phyloP scores from a whole-genome alignment of 2,113 vertebrate species.

The Artemisiospiza belli region DNA sequence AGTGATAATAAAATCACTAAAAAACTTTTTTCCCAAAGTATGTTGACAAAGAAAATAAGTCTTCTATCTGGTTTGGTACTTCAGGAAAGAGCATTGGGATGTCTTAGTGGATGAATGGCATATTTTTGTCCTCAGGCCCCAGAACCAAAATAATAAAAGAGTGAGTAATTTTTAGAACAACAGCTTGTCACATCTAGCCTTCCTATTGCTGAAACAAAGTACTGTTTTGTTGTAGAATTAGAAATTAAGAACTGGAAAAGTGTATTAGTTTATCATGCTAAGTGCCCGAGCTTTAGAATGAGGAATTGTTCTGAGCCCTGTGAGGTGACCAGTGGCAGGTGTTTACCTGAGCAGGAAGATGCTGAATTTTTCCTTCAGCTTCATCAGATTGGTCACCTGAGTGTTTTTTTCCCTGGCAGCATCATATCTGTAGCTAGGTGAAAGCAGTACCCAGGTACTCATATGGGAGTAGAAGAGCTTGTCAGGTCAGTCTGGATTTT shows the following conservation, averaged over 20 bases:
- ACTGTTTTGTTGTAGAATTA: not conserved
- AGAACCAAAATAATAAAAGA: not conserved
- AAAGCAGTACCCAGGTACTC: not conserved
- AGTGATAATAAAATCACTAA: not conserved
- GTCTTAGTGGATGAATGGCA: not conserved
- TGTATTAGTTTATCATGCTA: not conserved
- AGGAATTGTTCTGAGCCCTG: not conserved
- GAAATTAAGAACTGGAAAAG: not conserved
- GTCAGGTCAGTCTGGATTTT: not conserved
- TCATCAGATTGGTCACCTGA: not conserved
- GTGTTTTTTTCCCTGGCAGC: not conserved
- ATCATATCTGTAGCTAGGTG: not conserved
- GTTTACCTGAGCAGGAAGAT: not conserved
- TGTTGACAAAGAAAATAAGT: not conserved
- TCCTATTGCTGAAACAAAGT: not conserved
- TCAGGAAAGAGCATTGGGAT: not conserved
- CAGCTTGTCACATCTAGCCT: not conserved
- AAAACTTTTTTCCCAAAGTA: not conserved
- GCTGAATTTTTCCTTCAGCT: not conserved
- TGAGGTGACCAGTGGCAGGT: not conserved
- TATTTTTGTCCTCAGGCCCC: not conserved
- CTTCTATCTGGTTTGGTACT: not conserved
- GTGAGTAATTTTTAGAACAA: not conserved
- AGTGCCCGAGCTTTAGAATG: not conserved
- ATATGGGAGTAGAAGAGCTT: not conserved